Evolutionary conservation across 2,113 vertebrate genomes (phyloP).

Genomic region (Istiophorus platypterus): DNA sequence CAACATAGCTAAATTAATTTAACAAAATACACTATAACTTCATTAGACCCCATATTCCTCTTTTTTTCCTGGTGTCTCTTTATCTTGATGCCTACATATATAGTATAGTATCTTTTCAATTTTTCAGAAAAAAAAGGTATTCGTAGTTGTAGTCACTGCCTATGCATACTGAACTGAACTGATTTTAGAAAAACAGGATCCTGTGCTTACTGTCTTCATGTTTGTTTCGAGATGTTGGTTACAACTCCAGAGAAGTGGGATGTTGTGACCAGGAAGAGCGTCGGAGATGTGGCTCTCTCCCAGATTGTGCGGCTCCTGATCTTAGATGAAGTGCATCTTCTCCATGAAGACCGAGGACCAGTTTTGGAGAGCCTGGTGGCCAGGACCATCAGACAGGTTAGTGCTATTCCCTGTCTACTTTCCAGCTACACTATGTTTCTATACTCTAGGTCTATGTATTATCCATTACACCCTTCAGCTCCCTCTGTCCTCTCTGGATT

Average conservation of each 20-base stretch:
- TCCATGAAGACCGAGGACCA: slow-evolving; percentile 97
- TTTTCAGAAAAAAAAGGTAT: not conserved
- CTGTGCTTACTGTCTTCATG: not conserved
- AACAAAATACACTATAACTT: not conserved
- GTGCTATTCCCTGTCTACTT: not conserved
- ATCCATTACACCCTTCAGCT: not conserved
- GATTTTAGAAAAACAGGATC: not conserved
- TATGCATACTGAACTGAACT: not conserved
- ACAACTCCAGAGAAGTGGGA: slow-evolving; percentile 99
- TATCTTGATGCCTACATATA: too few relatives aligned
- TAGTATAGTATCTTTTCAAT: too few relatives aligned
- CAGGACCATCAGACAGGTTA: slow-evolving; percentile 95
- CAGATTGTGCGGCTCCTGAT: slow-evolving; percentile 96
- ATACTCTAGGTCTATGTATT: not conserved
- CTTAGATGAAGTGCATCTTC: slow-evolving; percentile 96
- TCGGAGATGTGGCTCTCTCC: slow-evolving; percentile 95
- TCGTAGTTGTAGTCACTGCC: not conserved
- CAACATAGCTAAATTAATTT: not conserved
- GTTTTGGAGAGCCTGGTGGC: slow-evolving; percentile 99
- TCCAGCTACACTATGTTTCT: not conserved
- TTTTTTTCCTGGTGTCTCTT: not conserved
- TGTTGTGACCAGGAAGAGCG: slow-evolving; percentile 98
- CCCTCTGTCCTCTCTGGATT: not conserved
- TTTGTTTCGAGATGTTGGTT: slow-evolving; percentile 91
- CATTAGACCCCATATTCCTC: not conserved